These are phyloP conservation scores for Scartelaos histophorus DNA, from an alignment of 2,113 vertebrate genomes.

Conservation along the genomic window DNA sequence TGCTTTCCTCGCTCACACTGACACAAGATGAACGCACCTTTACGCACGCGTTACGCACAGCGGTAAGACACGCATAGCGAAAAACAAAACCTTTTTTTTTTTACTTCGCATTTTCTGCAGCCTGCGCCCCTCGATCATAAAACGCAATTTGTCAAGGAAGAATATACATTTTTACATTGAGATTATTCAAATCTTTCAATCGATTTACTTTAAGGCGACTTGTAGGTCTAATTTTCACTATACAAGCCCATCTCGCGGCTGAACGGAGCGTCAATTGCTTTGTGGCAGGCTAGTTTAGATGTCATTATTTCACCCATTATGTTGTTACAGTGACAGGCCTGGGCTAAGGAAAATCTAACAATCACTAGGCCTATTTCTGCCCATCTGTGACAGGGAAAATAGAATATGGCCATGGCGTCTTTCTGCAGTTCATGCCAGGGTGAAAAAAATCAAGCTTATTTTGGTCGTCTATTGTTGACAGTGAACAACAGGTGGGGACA, in stretches of 20 bases:
- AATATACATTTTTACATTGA: background rate
- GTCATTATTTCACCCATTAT: slow-evolving; percentile 78
- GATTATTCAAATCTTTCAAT: slow-evolving; percentile 65
- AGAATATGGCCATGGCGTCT: slow-evolving; percentile 69
- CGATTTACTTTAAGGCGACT: slow-evolving; percentile 61
- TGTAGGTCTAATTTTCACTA: slow-evolving; percentile 64
- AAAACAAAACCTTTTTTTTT: background rate
- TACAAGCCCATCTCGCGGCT: slow-evolving; percentile 50
- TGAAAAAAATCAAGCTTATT: slow-evolving; percentile 59
- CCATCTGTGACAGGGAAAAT: slow-evolving; percentile 70
- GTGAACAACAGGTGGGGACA: slow-evolving; percentile 62
- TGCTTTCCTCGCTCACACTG: background rate
- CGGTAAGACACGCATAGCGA: background rate
- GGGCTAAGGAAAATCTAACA: slow-evolving; percentile 64
- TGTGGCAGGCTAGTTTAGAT: slow-evolving; percentile 75
- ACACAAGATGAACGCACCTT: background rate
- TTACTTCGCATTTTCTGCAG: background rate
- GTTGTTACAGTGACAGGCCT: slow-evolving; percentile 76
- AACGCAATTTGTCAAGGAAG: background rate
- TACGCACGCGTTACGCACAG: background rate
- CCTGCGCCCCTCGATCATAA: background rate
- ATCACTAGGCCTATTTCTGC: slow-evolving; percentile 70
- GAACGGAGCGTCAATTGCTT: slow-evolving; percentile 69
- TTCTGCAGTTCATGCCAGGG: slow-evolving; percentile 47
- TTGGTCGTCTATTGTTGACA: slow-evolving; percentile 70